Base-by-base conservation (phyloP, 2,888 invertebrate genomes). In the Pristionchus arcanus region DNA sequence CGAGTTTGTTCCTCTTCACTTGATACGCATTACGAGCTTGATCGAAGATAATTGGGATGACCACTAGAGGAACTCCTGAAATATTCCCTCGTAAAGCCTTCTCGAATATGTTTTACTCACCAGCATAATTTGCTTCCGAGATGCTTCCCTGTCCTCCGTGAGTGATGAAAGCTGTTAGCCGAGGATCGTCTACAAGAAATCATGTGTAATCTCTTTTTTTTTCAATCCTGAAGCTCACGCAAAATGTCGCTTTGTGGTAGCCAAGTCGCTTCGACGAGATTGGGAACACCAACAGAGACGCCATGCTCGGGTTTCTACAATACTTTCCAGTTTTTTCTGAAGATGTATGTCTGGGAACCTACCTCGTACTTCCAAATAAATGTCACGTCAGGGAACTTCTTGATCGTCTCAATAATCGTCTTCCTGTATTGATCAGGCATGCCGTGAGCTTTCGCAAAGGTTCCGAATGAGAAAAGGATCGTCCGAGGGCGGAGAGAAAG, bases 291-390 rank as follows among this genome's bases (percentile, higher is more conserved):
- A 2, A 13, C 71, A 34, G 71, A 71, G 16, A 71, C 34, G 0
- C 34, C 31, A 15, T 71, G 34, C 5, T 71, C 71, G 31, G 71
- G 37, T 71, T 71, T 71, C 71, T 71, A 19, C 15, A 34, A 71
- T 71, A 31, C 16, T 15, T 37, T n/a, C n/a, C n/a, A n/a, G n/a
- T n/a, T n/a, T n/a, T n/a, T n/a, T n/a, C n/a, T n/a, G n/a, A n/a
- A n/a, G n/a, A n/a, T n/a, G n/a, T n/a, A n/a, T n/a, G n/a, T n/a
- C n/a, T n/a, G 13, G 19, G 15, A 31, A 71, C 28, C 5, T 25
- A 9, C 71, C 77, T 88, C 88, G 25, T 88, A 88, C 34, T 88
- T 88, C 88, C 88, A 88, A 19, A 88, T 68, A 34, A 88, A 88
- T 15, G 88, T 88, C 31, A 88, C 55, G 42, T 88, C 63, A 59